A percentile compares a stretch with the other conserved stretches of the same genome.
These are phyloP conservation scores for Drosophila parabipectinata DNA, from an alignment of 1,140 invertebrate species.

Conservation along the genomic window DNA sequence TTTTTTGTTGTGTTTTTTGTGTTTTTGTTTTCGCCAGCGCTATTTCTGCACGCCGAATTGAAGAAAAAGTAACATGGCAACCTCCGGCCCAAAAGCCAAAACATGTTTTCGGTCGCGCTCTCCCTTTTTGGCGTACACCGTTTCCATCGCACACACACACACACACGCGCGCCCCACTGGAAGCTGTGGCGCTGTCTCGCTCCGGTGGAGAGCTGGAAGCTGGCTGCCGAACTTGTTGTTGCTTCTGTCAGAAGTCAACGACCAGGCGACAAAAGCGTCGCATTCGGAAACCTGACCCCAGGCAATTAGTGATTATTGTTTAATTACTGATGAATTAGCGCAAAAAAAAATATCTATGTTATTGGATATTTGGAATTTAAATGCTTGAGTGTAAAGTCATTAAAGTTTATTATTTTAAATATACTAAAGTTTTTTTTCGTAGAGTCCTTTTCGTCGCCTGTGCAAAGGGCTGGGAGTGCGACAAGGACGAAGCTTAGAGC, in stretches of 20 bases:
- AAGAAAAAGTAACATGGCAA: conserved; percentile 64
- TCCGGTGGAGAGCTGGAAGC: neutral
- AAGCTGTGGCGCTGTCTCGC: conserved; percentile 9
- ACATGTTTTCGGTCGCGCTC: conserved; percentile 34
- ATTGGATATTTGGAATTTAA: no score
- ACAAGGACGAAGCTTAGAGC: conserved; percentile 29
- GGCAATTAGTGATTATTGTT: neutral
- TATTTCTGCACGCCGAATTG: conserved; percentile 37
- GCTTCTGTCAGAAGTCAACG: conserved; percentile 52
- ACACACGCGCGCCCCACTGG: conserved; percentile 1
- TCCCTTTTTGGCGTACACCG: conserved; percentile 2
- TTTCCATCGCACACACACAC: neutral
- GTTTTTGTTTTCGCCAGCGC: conserved; percentile 33
- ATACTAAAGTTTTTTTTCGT: no score
- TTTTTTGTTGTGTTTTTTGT: conserved; percentile 9
- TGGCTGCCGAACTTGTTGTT: conserved; percentile 11
- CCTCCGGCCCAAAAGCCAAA: conserved; percentile 21
- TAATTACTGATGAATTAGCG: neutral
- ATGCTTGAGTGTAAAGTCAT: no score
- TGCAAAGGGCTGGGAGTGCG: conserved; percentile 1
- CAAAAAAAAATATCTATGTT: neutral
- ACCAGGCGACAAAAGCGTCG: conserved; percentile 55
- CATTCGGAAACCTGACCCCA: neutral
- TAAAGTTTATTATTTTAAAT: no score
- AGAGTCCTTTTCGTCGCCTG: conserved; percentile 15